Conservation (phyloP, 2,888 invertebrate genomes). For the Drepanosiphum platanoidis region DNA sequence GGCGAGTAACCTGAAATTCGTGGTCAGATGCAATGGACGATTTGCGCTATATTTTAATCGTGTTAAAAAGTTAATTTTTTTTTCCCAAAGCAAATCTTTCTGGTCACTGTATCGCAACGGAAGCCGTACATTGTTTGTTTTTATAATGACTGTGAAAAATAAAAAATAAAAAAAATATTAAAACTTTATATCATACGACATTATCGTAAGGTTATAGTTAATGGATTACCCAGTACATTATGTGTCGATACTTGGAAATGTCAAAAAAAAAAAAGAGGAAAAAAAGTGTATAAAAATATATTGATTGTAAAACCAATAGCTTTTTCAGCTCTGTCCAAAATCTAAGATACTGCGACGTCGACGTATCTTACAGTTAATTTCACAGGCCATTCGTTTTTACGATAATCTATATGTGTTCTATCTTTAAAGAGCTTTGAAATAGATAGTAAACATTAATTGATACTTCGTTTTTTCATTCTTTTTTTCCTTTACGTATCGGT, state of each 20-base stretch:
- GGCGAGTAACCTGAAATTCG: no score
- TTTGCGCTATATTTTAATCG: no score
- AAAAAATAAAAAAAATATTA: neutral
- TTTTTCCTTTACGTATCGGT: constrained; percentile 6
- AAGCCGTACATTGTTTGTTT: neutral
- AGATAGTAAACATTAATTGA: constrained; percentile 18
- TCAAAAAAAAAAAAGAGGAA: neutral
- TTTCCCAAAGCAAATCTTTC: neutral
- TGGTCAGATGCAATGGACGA: no score
- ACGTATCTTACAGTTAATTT: constrained; percentile 35
- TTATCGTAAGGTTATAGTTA: neutral
- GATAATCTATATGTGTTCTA: constrained; percentile 4
- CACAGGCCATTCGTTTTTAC: constrained; percentile 41
- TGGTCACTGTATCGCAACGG: neutral
- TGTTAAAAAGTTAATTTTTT: no score
- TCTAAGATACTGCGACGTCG: constrained; percentile 20
- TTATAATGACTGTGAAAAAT: neutral
- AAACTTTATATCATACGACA: neutral
- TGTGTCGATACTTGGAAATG: neutral
- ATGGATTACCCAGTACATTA: neutral
- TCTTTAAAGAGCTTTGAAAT: constrained; percentile 8
- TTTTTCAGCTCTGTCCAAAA: neutral
- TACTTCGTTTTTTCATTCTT: neutral
- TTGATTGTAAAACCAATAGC: constrained; percentile 11
- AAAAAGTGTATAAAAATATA: constrained; percentile 32